Evolutionary conservation across 2,888 invertebrate genomes (phyloP), one percentile per base, ranked within the genome.

Genomic region (Lasioglossum morio): DNA sequence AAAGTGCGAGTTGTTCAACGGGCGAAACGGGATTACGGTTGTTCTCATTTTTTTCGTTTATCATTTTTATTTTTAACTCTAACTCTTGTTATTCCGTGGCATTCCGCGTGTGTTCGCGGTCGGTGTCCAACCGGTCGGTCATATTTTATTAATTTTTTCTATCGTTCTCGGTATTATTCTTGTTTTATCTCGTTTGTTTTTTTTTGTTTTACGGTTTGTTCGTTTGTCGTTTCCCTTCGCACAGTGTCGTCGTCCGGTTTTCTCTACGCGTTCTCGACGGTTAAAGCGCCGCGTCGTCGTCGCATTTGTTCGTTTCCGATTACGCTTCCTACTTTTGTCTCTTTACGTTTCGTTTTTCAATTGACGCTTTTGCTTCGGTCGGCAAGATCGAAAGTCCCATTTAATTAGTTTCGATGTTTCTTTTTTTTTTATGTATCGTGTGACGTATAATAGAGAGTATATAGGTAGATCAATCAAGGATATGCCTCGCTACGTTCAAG

Each of bases 71-170:
- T 27, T 14, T 16, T 60, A 2, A 69, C 69, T 37, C 69, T 87
- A 84, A 91, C 93, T 93, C 93, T 93, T 94, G 94, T 95, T 95
- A 95, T 94, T 95, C 95, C 94, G 95, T 94, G 94, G 94, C 92
- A 87, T 89, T 87, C 60, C 37, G 69, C 69, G 69, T 37, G 69
- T 8, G 23, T 10, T 69, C 69, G 69, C 69, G 69, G 87, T 88
- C 84, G 77, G 79, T 85, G n/a, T 87, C 78, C 79, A 72, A 82
- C 57, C 16, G 46, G 27, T 30, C 66, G 66, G 34, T 66, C 10
- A 2, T 66, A 30, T 27, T 60, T 30, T 30, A 30, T 46, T 10
- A 27, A 46, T 19, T 14, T 72, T 72, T n/a, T 72, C 74, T 75
- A 74, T 46, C 60, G 57, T 72, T 53, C 10, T 53, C 23, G 53